Base-by-base conservation (phyloP, 1,140 invertebrate genomes). In the Bombus terrestris region DNA sequence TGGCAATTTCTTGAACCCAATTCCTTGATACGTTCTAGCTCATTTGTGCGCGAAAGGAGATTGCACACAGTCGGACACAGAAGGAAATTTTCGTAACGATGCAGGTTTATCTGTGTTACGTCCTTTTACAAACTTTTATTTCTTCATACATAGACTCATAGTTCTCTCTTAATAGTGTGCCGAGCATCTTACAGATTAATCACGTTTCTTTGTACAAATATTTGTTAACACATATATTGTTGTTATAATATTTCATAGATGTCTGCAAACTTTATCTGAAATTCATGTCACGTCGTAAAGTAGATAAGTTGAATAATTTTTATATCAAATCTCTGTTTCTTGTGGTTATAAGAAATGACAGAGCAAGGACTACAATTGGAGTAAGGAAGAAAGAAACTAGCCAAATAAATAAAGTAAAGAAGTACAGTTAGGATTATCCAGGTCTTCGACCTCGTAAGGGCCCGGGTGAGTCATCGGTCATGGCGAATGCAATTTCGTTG, bases 1-100 rank as follows among this genome's bases (percentile, higher is more conserved):
- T 75, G 73, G 43, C 68, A n/a, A n/a, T 28, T 57, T 66, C 43
- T 80, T 25, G 47, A 53, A n/a, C 22, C 25, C 18, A 72, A 47
- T 86, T 62, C 28, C 15, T 53, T 25, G 41, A 81, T 87, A 35
- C 15, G 43, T 37, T 77, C 28, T 53, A 53, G 5, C 47, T 53
- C 47, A 53, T 53, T 53, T 53, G 47, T 53, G 8, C 47, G 22
- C 47, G 47, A 53, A 53, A 53, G 18, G 5, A 53, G 47, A 53
- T 53, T 22, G 47, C 47, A 22, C 18, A 53, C 47, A 22, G 22
- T 53, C 18, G 18, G 47, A 53, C 18, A 53, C 18, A 53, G 22
- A 22, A 62, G 28, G 59, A n/a, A 62, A n/a, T 13, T 62, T 62
- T n/a, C 12, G 28, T 12, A n/a, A 62, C 28, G 59, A n/a, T 62